Evolutionary conservation across 2,888 invertebrate genomes (phyloP).

Genomic region (Rosalia funebris): DNA sequence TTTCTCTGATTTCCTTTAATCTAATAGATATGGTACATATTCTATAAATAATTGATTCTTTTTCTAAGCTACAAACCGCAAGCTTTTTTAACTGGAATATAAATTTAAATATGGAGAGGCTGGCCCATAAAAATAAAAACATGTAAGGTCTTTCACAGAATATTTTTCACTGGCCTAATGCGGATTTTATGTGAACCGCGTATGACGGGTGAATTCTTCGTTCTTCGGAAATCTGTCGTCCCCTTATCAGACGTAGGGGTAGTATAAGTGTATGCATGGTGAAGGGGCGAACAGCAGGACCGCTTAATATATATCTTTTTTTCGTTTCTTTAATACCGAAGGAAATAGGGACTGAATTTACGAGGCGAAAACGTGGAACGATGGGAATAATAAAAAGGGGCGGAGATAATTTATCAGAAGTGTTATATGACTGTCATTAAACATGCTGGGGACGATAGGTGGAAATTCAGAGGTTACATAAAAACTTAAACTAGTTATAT

Average conservation of each 20-base stretch:
- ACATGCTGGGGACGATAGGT: not conserved
- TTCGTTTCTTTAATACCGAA: slow-evolving; percentile 12
- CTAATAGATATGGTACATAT: too few relatives aligned
- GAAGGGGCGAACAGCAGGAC: slow-evolving; percentile 9
- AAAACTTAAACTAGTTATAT: too few relatives aligned
- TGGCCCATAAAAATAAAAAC: slow-evolving; percentile 12
- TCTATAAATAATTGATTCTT: too few relatives aligned
- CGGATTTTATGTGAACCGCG: slow-evolving; percentile 40
- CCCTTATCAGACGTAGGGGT: slow-evolving; percentile 36
- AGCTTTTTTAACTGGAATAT: not conserved
- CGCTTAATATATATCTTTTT: slow-evolving; percentile 25
- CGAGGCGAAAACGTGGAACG: slow-evolving; percentile 9
- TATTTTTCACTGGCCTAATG: slow-evolving; percentile 38
- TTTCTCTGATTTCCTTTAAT: too few relatives aligned
- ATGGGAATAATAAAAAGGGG: slow-evolving; percentile 15
- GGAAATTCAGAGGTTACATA: too few relatives aligned
- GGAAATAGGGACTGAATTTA: slow-evolving; percentile 21
- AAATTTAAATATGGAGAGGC: not conserved
- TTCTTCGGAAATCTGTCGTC: slow-evolving; percentile 38
- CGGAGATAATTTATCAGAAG: slow-evolving; percentile 4
- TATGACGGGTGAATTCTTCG: slow-evolving; percentile 38
- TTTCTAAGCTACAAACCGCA: too few relatives aligned
- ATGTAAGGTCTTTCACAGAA: slow-evolving; percentile 14
- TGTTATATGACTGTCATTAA: not conserved
- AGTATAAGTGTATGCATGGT: slow-evolving; percentile 17